Evolutionary conservation across 1,140 invertebrate genomes (phyloP).

Genomic region (Glomeris maerens): DNA sequence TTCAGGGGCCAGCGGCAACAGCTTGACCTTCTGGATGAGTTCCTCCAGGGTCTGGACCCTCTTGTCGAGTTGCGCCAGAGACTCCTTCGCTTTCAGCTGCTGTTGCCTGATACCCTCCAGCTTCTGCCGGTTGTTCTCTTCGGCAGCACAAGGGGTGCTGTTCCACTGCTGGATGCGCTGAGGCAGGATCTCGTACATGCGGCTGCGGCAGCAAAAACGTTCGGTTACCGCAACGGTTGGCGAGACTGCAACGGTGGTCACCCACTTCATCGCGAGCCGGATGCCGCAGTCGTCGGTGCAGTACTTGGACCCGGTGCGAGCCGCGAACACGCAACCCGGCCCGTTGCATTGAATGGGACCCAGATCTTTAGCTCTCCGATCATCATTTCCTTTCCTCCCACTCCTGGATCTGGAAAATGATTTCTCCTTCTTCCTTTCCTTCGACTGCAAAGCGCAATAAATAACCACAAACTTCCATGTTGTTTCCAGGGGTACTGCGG

Average conservation of each 20-base stretch:
- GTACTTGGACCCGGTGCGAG: conserved; percentile 77
- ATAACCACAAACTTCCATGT: no score
- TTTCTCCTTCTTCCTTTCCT: conserved; percentile 6
- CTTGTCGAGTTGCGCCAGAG: conserved; percentile 30
- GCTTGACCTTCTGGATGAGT: conserved; percentile 59
- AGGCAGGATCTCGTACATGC: conserved; percentile 54
- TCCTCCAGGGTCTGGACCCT: conserved; percentile 51
- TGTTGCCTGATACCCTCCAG: conserved; percentile 67
- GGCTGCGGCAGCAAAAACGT: conserved; percentile 20
- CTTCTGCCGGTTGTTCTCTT: conserved; percentile 66
- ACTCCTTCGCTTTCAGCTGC: conserved; percentile 54
- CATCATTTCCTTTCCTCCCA: conserved; percentile 16
- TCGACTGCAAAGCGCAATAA: no score
- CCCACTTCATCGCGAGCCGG: conserved; percentile 57
- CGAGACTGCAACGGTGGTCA: no score
- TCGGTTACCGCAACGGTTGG: no score
- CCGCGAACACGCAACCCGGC: conserved; percentile 63
- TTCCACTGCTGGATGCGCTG: conserved; percentile 90
- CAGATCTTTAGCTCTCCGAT: conserved; percentile 14
- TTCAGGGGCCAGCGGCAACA: conserved; percentile 44
- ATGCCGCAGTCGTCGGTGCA: conserved; percentile 89
- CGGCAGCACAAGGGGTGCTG: conserved; percentile 69
- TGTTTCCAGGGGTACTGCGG: no score
- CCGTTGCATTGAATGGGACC: conserved; percentile 65
- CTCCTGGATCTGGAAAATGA: not conserved